Base-by-base conservation (phyloP, 2,797 vertebrate species). In the Malurus splendens region DNA sequence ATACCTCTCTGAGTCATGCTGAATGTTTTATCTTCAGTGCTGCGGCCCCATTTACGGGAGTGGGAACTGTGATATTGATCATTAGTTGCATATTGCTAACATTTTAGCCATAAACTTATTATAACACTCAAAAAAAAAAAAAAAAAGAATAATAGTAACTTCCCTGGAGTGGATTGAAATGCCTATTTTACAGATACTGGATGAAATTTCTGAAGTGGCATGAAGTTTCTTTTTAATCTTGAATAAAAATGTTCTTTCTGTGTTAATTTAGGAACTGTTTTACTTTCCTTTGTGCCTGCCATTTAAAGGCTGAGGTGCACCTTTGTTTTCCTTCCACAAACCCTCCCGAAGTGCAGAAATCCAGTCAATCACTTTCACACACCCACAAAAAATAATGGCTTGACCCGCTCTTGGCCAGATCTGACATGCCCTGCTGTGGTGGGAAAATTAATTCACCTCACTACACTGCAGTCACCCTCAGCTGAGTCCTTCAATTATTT, bases 401-500 rank as follows among this genome's bases (percentile, higher is more conserved):
- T 87, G 90, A 90, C 87, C 87, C 72, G 68, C 71, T 80, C 3
- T 18, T 82, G 93, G 87, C 92, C 89, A 95, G 90, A 88, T 75
- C 64, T 78, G 64, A 84, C 82, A 89, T 94, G 62, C 79, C 89
- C 89, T 86, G 86, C 72, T 67, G 42, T 51, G 38, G 67, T 74
- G 73, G 82, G 88, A 75, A 92, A 72, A 89, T 92, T 86, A 92
- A 80, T 86, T 92, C 83, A 86, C 83, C 84, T 95, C 82, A 62
- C 67, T 79, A 84, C 70, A 54, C 51, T 86, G 52, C 86, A 92
- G 80, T 86, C 82, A 87, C 52, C 82, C 87, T 86, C 62, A 94
- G 92, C 83, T 89, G 91, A 87, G 84, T 92, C 82, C 91, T 91
- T 90, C 90, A 93, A 93, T 96, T 95, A 93, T 89, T 96, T 95